These are phyloP conservation scores for Pelecanoides urinatrix DNA, from an alignment of 2,113 vertebrate species.

Conservation along the genomic window DNA sequence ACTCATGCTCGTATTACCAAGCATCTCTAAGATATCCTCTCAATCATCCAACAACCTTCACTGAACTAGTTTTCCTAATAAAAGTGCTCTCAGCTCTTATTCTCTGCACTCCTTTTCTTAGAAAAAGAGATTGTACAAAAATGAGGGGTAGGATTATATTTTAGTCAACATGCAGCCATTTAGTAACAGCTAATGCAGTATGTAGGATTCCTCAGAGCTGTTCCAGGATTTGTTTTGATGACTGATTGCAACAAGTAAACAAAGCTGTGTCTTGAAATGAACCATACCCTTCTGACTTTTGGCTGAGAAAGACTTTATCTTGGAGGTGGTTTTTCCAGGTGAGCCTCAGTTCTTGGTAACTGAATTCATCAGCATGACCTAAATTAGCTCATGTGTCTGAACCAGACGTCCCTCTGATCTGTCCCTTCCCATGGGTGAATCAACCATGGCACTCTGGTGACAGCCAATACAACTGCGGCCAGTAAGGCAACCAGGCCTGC, in stretches of 20 bases:
- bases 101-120: not conserved
- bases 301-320: not conserved
- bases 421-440: not conserved
- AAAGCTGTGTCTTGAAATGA: not conserved
- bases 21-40: not conserved
- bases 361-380: not conserved
- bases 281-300: not conserved
- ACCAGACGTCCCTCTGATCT: not conserved
- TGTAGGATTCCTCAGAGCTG: not conserved
- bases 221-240: not conserved
- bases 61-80: not conserved
- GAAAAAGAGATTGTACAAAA: not conserved
- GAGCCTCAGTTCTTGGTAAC: not conserved
- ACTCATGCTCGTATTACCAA: not conserved
- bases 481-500: not conserved
- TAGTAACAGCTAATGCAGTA: not conserved
- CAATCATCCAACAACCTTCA: not conserved
- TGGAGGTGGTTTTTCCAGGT: not conserved
- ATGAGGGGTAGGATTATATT: not conserved
- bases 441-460: not conserved
- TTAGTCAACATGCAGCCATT: not conserved
- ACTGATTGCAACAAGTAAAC: not conserved
- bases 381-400: fast-evolving
- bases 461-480: not conserved
- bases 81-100: not conserved